Evolutionary conservation across 2,888 invertebrate genomes (phyloP), one percentile per base, ranked within the genome.

Genomic region (Coecobrya sp.): DNA sequence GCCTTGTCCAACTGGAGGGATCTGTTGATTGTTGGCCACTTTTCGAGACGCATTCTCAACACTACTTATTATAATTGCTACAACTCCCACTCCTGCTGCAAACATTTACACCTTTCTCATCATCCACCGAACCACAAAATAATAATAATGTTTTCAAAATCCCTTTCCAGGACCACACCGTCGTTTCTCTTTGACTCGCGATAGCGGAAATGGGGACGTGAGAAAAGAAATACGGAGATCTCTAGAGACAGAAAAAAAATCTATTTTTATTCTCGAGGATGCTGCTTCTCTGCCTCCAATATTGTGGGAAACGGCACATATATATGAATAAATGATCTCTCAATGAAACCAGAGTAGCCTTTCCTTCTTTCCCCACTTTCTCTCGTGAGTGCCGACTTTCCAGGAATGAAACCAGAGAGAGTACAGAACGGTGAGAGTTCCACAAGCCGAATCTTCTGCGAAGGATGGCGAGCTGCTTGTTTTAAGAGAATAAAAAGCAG

Each of bases 21-120:
- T 81, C 91, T 49, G 52, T 86, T 91, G n/a, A 91, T 82, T 49
- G 65, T 22, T 4, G 91, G 91, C 91, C 91, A 91, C 59, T 91
- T 91, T 87, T 91, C 91, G 36, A 91, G 42, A 13, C 91, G 81
- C 91, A 91, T 91, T 49, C 10, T 76, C 22, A 36, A 36, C 59
- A 59, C n/a, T 59, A 4, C 19, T 5, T 65, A 36, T 36, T 4
- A 36, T 22, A 25, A 65, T 5, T 2, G 5, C 22, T 27, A 25
- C 68, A 1, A n/a, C 25, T 36, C 30, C 30, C 10, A 62, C 30
- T 36, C n/a, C 59, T n/a, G 30, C 11, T 42, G 22, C 8, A 10
- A 22, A 42, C 16, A 25, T 49, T 49, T 49, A n/a, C 76, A 10
- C 45, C 13, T 0, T 45, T 73, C 13, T 73, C 2, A 8, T 42